Conservation (phyloP, 2,888 invertebrate genomes). For the Melieria omissa region DNA sequence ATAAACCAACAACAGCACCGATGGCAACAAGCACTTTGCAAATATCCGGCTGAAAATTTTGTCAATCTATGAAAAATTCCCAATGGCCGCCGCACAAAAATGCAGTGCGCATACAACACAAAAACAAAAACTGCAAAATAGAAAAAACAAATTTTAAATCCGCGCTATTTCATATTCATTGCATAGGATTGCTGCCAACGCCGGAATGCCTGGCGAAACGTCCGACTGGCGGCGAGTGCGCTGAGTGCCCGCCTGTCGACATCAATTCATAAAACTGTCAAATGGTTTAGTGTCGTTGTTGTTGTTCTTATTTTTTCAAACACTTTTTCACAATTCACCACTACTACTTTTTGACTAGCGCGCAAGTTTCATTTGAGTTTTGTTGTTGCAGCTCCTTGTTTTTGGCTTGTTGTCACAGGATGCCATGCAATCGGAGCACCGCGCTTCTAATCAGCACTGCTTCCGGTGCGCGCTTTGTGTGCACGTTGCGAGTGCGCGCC, state of each 20-base stretch:
- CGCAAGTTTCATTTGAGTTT: background rate
- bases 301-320: background rate
- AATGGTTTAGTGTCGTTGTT: slow-evolving; percentile 30
- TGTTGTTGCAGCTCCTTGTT: slow-evolving; percentile 17
- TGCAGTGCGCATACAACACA: background rate
- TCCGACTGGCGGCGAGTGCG: background rate
- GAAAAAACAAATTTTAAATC: slow-evolving; percentile 9
- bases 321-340: background rate
- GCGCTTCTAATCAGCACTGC: slow-evolving; percentile 61
- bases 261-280: slow-evolving; percentile 46
- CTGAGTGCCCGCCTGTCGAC: background rate
- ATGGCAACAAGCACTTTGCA: too few species aligned
- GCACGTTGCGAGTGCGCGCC: slow-evolving; percentile 20
- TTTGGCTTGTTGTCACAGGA: slow-evolving; percentile 11
- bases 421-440: slow-evolving; percentile 48
- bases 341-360: slow-evolving; percentile 2
- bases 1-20: too few species aligned
- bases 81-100: background rate
- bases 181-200: slow-evolving; percentile 1
- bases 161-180: slow-evolving; percentile 25
- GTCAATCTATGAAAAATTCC: slow-evolving; percentile 17
- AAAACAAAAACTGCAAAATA: slow-evolving; percentile 8
- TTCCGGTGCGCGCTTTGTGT: slow-evolving; percentile 52
- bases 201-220: background rate
- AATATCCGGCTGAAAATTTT: background rate